A percentile compares a stretch with the other conserved stretches of the same genome.
These are phyloP conservation scores for Polypedilum pembai DNA, from an alignment of 1,140 invertebrate genomes.

Conservation along the genomic window DNA sequence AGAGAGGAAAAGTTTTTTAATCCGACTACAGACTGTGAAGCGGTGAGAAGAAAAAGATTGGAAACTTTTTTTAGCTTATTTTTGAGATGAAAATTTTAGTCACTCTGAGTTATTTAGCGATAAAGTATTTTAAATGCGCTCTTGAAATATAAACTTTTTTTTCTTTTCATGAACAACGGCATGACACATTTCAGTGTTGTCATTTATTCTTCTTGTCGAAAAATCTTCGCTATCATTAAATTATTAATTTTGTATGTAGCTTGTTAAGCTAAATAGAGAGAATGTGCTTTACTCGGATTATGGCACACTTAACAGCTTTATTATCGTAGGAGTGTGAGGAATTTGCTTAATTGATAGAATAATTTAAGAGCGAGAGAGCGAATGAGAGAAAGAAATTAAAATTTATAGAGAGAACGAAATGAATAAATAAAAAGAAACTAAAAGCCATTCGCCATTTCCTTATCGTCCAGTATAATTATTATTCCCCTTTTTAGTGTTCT, in stretches of 20 bases:
- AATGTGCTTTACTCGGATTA: background rate
- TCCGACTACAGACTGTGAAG: no score
- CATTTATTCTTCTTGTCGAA: no score
- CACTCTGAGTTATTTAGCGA: no score
- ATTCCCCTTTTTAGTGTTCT: background rate
- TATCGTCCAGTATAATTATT: slow-evolving; percentile 18
- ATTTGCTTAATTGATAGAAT: slow-evolving; percentile 11
- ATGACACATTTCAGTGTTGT: no score
- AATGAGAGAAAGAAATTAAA: background rate
- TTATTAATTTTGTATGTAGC: background rate
- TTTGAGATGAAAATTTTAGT: no score
- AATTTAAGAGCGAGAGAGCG: background rate
- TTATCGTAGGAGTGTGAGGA: background rate
- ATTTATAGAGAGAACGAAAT: background rate
- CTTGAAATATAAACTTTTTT: no score
- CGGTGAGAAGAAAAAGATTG: no score
- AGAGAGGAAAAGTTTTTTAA: no score
- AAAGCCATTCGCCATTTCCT: slow-evolving; percentile 3
- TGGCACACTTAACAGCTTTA: background rate
- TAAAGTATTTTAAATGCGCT: no score
- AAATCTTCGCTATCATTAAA: background rate
- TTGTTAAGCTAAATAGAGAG: background rate
- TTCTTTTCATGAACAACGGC: no score
- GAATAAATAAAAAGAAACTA: slow-evolving; percentile 19
- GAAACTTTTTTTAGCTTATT: no score